Conservation (phyloP, 1,140 invertebrate genomes). For the Laupala kohalensis region DNA sequence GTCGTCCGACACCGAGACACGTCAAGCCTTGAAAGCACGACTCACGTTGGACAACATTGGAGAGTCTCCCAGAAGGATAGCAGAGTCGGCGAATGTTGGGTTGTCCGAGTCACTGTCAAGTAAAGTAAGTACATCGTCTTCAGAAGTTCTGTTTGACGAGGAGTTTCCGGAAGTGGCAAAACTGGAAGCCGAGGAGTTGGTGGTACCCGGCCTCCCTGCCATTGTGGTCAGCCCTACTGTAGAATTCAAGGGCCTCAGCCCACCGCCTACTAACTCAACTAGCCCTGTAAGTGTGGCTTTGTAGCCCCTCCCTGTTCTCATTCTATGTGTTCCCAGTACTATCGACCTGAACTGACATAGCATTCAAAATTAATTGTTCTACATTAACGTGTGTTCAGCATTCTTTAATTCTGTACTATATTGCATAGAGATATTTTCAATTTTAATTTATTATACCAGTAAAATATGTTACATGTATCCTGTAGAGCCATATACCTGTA, state of each 20-base stretch:
- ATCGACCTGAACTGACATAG: background rate
- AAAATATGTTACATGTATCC: no score
- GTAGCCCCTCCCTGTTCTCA: background rate
- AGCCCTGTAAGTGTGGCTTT: background rate
- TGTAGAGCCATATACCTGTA: no score
- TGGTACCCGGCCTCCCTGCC: background rate
- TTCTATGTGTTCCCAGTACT: no score
- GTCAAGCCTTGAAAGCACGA: background rate
- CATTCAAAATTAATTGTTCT: no score
- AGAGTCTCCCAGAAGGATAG: background rate
- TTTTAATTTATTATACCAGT: no score
- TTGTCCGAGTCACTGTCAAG: background rate
- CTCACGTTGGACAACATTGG: background rate
- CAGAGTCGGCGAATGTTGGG: background rate
- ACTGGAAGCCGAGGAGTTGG: background rate
- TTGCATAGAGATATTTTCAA: no score
- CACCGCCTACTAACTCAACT: background rate
- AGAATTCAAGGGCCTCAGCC: constrained; percentile 16
- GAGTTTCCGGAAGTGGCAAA: background rate
- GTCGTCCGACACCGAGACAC: background rate
- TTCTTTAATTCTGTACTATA: no score
- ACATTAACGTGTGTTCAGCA: no score
- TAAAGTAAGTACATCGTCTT: background rate
- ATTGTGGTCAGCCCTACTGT: constrained; percentile 17
- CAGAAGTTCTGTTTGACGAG: background rate